Evolutionary conservation across 2,797 vertebrate species (phyloP), one percentile per base, ranked within the genome.

Genomic region (Danio choprae): DNA sequence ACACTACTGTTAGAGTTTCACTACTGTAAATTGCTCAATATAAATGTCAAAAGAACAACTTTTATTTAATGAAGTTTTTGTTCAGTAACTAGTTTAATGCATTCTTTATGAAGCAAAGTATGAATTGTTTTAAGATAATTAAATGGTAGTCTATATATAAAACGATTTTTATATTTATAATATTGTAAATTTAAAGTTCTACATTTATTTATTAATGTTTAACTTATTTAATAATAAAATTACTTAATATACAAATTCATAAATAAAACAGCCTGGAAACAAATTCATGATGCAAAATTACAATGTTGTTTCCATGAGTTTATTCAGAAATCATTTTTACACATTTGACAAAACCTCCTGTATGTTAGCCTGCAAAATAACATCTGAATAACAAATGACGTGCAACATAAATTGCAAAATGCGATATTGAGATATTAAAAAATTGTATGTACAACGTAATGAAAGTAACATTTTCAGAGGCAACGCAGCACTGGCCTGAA

Each of bases 381-480:
- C 46, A 12, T 12, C 10, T 11, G 9, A 51, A 4, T n/a, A 10
- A 38, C 67, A 51, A 38, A 67, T 16, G 51, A 48, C 48, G 6
- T n/a, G 22, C 9, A n/a, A 12, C 29, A 12, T 11, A 9, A 7
- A n/a, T 50, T n/a, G 22, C 46, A n/a, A 50, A 68, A 36, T 38
- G 12, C 9, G 38, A 51, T 9, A 69, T 53, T 46, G 7, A 29
- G 13, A 53, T 16, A 36, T 36, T 7, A 12, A 38, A 53, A 40
- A 13, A 20, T 40, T 7, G 16, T 4, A 53, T 38, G 10, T 38
- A 7, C 5, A 53, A 5, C 10, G 40, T 53, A 53, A 70, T 70
- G 36, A 53, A 53, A 53, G 67, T 40, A 70, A 70, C 36, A 53
- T 40, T 18, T 70, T 18, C n/a, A 51, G 29, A 51, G 16, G 48